Conservation (phyloP, 2,888 invertebrate species). For the Lypha dubia region DNA sequence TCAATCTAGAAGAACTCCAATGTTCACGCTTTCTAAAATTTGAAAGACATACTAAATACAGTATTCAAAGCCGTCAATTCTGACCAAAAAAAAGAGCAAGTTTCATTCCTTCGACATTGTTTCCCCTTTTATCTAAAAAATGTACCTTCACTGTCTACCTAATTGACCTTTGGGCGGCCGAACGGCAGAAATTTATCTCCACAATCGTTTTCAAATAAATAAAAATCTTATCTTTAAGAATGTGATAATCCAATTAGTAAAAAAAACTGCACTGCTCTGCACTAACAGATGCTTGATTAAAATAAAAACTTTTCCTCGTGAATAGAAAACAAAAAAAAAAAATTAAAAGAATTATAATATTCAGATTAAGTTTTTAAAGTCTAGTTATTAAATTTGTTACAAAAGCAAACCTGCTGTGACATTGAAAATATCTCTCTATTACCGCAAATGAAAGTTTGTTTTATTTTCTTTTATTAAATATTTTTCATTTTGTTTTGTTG, state of each 20-base stretch:
- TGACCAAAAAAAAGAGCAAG: no score
- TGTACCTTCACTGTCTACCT: no score
- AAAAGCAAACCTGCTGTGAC: slow-evolving; percentile 57
- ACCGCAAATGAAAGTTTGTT: slow-evolving; percentile 49
- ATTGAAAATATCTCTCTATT: slow-evolving; percentile 65
- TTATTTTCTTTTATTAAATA: neutral
- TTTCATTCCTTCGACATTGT: neutral
- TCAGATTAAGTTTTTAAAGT: slow-evolving; percentile 37
- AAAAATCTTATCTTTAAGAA: slow-evolving; percentile 23
- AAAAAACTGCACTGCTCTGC: neutral
- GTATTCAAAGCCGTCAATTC: no score
- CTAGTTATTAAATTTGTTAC: slow-evolving; percentile 25
- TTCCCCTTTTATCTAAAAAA: no score
- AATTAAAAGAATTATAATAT: slow-evolving; percentile 26
- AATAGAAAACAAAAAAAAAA: slow-evolving; percentile 18
- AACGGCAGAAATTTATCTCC: slow-evolving; percentile 1
- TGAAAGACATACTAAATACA: no score
- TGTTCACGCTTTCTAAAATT: no score
- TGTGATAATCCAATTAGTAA: slow-evolving; percentile 21
- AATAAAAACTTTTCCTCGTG: neutral
- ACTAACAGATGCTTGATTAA: neutral
- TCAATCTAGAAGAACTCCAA: no score
- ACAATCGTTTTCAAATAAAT: slow-evolving; percentile 30
- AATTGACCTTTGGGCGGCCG: no score
- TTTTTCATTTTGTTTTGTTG: neutral